These are phyloP conservation scores for Lottia gigantea DNA, from an alignment of 2,888 invertebrate species.

Conservation along the genomic window DNA sequence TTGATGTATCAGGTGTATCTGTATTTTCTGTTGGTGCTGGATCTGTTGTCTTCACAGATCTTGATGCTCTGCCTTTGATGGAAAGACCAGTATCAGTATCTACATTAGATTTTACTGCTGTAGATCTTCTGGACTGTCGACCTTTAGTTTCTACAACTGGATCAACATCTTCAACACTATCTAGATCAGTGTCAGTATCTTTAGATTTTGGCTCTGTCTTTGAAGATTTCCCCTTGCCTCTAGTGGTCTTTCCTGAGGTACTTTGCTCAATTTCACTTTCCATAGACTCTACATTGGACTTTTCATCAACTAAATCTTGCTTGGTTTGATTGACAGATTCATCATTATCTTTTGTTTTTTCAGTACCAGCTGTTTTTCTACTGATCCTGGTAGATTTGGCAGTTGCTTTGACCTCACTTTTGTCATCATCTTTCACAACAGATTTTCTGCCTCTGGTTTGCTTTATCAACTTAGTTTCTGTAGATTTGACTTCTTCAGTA, in stretches of 20 bases:
- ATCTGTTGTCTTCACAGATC: conserved; percentile 3
- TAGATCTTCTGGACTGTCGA: not conserved
- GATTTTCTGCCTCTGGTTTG: not conserved
- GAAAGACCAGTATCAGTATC: not conserved
- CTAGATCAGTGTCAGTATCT: not conserved
- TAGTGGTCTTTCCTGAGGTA: not conserved
- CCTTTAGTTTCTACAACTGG: not conserved
- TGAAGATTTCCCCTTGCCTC: not conserved
- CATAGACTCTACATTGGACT: not conserved
- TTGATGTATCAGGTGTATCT: not conserved
- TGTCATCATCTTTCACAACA: conserved; percentile 1
- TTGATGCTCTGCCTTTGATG: not conserved
- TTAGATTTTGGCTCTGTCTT: not conserved
- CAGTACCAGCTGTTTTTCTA: not conserved
- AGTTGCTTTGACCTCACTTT: not conserved
- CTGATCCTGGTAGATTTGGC: not conserved
- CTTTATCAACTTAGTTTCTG: not conserved
- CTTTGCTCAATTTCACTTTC: not conserved
- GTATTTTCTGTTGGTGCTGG: not conserved
- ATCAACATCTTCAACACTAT: not conserved
- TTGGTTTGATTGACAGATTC: not conserved
- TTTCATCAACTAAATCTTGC: not conserved
- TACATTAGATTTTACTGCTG: not conserved
- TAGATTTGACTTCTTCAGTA: conserved; percentile 5
- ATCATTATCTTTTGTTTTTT: not conserved